Evolutionary conservation across 2,888 invertebrate genomes (phyloP).

Genomic region (Synergus laeviventris): DNA sequence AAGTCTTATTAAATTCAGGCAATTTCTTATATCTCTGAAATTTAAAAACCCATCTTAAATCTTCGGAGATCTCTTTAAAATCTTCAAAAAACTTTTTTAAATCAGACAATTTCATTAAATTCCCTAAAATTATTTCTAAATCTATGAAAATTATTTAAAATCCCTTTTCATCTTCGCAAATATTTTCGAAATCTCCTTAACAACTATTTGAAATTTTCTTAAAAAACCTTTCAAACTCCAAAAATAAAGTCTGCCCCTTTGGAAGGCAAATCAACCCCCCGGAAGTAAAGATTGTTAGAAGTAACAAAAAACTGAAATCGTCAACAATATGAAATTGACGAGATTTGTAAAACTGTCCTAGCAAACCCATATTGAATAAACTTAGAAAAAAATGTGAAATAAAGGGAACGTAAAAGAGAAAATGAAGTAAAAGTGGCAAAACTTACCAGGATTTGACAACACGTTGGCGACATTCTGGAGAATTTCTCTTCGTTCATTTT

Average conservation of each 20-base stretch:
- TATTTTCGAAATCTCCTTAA: no score
- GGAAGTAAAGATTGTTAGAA: background rate
- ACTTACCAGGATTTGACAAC: conserved; percentile 85
- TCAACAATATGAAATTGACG: background rate
- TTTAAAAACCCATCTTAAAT: no score
- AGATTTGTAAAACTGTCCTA: background rate
- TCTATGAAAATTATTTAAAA: no score
- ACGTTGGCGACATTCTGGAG: conserved; percentile 83
- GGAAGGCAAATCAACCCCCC: background rate
- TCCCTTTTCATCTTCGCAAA: no score
- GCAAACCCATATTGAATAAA: background rate
- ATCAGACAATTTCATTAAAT: no score
- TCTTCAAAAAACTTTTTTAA: no score
- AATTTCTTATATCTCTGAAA: no score
- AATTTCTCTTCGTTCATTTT: conserved; percentile 83
- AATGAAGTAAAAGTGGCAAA: background rate
- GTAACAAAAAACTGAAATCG: background rate
- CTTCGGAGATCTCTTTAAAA: no score
- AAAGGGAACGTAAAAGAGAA: background rate
- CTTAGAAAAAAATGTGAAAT: no score
- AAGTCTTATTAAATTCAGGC: no score
- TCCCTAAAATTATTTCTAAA: no score
- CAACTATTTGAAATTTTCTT: no score
- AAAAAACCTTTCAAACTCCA: background rate
- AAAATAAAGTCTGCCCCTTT: background rate